phyloP scores from a whole-genome alignment of 2,113 vertebrate species.

The Corvus moneduloides region DNA sequence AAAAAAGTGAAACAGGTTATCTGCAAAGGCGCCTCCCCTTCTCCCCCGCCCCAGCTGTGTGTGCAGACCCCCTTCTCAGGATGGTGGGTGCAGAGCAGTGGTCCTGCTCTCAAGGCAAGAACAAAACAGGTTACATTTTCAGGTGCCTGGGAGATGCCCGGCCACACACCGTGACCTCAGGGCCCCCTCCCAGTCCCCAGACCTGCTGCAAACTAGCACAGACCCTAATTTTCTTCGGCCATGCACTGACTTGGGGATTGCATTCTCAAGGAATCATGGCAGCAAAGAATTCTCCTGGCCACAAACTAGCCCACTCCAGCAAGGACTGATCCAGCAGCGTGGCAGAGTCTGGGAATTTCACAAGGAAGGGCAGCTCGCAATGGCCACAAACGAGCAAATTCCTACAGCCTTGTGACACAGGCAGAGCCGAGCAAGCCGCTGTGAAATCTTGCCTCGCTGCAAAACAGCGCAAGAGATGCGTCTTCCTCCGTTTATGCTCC shows the following conservation, averaged over 20 bases:
- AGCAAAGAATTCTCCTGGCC: not conserved
- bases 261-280: not conserved
- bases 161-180: not conserved
- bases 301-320: not conserved
- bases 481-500: not conserved
- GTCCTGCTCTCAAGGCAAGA: not conserved
- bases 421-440: not conserved
- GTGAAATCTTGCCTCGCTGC: not conserved
- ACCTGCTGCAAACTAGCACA: not conserved
- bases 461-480: not conserved
- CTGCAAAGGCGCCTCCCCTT: not conserved
- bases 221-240: not conserved
- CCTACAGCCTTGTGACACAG: not conserved
- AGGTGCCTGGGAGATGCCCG: not conserved
- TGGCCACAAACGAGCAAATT: not conserved
- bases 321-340: not conserved
- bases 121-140: not conserved
- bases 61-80: not conserved
- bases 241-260: not conserved
- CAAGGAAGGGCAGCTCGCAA: not conserved
- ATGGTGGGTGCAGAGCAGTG: not conserved
- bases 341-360: not conserved
- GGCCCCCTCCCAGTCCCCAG: not conserved
- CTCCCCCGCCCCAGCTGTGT: not conserved
- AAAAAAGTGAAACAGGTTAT: constrained; percentile 6